These are phyloP conservation scores for Amblyraja radiata DNA, from an alignment of 2,797 vertebrate genomes.

Conservation along the genomic window DNA sequence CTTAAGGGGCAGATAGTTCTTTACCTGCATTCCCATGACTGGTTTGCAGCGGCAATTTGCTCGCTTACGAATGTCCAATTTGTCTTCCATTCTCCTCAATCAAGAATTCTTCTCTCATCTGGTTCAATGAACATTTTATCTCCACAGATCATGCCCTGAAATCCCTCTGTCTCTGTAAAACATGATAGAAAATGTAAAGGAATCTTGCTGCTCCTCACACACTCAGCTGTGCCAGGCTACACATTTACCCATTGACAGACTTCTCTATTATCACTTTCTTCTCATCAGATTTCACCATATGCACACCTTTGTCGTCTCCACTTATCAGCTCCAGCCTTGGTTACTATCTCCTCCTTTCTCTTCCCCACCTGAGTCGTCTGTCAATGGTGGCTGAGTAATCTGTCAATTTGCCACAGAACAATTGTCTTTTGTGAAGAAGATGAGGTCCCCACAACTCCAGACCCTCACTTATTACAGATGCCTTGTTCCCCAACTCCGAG, in stretches of 20 bases:
- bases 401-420: too few relatives aligned
- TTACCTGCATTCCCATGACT: background rate
- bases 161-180: background rate
- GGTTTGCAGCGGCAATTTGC: background rate
- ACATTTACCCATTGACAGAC: background rate
- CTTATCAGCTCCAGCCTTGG: too few relatives aligned
- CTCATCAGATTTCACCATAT: too few relatives aligned
- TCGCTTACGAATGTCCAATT: background rate
- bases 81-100: background rate
- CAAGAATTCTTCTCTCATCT: background rate
- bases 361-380: too few relatives aligned
- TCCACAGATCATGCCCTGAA: background rate
- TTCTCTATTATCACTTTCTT: too few relatives aligned
- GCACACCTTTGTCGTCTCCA: too few relatives aligned
- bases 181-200: background rate
- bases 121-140: background rate
- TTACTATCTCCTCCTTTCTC: too few relatives aligned
- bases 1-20: background rate
- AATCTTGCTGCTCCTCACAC: background rate
- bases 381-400: too few relatives aligned
- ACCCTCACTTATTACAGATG: too few relatives aligned
- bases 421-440: too few relatives aligned
- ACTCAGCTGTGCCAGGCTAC: background rate
- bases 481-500: too few relatives aligned
- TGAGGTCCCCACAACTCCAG: too few relatives aligned